Conservation (phyloP, 2,113 vertebrate genomes). For the Melanotaenia duboulayi region DNA sequence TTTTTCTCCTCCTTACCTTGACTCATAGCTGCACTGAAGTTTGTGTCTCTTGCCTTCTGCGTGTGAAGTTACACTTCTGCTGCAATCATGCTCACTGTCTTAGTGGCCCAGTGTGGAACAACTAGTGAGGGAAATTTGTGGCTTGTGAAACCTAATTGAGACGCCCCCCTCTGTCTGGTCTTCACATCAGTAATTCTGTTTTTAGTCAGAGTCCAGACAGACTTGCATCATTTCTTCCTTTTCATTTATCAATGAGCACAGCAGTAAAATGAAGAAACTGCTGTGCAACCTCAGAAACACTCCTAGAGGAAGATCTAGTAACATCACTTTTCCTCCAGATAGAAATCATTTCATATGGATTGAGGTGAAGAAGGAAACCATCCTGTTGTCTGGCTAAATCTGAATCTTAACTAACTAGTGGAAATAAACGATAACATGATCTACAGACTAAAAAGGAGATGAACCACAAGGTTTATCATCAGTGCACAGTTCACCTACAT, state of each 20-base stretch:
- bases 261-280: too few species aligned
- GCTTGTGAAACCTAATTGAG: slow-evolving; percentile 58
- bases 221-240: slow-evolving; percentile 3
- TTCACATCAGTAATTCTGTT: slow-evolving; percentile 38
- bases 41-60: not conserved
- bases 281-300: too few species aligned
- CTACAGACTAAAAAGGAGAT: too few species aligned
- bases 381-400: too few species aligned
- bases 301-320: too few species aligned
- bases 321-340: too few species aligned
- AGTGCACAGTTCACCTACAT: not conserved
- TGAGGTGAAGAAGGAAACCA: too few species aligned
- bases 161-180: slow-evolving; percentile 27
- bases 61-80: slow-evolving; percentile 3
- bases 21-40: slow-evolving; percentile 57
- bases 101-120: not conserved
- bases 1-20: slow-evolving; percentile 43
- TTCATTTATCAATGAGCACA: not conserved
- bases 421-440: too few species aligned
- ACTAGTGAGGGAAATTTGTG: slow-evolving; percentile 52
- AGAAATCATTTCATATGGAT: too few species aligned
- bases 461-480: not conserved
- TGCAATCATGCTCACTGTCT: slow-evolving; percentile 3
- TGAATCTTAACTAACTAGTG: too few species aligned
- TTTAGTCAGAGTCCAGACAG: slow-evolving; percentile 21